A percentile compares a stretch with the other conserved stretches of the same genome.
phyloP scores from a whole-genome alignment of 1,140 invertebrate species.

The Pseudobourletiella spinata region DNA sequence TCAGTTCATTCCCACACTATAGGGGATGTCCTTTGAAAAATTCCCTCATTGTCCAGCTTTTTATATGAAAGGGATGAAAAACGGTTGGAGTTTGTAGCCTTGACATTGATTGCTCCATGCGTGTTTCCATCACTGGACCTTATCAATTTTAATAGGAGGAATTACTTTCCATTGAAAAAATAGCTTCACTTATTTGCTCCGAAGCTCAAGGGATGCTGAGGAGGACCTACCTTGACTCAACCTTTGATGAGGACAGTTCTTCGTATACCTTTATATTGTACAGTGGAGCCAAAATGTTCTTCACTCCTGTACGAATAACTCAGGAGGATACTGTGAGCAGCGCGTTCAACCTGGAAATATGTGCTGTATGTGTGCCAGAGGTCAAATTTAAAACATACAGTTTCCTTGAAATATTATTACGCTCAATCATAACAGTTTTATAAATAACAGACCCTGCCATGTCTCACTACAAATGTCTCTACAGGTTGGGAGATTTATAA shows the following conservation, averaged over 20 bases:
- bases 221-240: background rate
- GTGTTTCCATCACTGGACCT: conserved; percentile 1
- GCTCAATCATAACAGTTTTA: background rate
- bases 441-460: background rate
- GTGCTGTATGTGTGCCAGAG: background rate
- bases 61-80: background rate
- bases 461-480: too few species aligned
- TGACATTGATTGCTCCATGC: conserved; percentile 1
- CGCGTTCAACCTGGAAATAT: background rate
- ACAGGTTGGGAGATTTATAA: too few species aligned
- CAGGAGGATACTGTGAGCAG: too few species aligned
- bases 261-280: background rate
- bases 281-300: background rate
- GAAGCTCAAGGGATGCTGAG: too few species aligned
- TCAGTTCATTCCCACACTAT: background rate
- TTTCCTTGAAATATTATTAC: background rate
- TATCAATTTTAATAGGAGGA: background rate
- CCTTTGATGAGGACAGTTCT: background rate
- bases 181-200: background rate
- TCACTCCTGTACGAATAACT: background rate
- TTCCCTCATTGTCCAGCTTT: background rate
- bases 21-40: conserved; percentile 1
- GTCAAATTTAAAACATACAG: background rate
- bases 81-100: background rate
- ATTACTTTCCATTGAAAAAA: background rate